phyloP scores from a whole-genome alignment of 2,797 vertebrate species.

The Ctenosaura bakeri region DNA sequence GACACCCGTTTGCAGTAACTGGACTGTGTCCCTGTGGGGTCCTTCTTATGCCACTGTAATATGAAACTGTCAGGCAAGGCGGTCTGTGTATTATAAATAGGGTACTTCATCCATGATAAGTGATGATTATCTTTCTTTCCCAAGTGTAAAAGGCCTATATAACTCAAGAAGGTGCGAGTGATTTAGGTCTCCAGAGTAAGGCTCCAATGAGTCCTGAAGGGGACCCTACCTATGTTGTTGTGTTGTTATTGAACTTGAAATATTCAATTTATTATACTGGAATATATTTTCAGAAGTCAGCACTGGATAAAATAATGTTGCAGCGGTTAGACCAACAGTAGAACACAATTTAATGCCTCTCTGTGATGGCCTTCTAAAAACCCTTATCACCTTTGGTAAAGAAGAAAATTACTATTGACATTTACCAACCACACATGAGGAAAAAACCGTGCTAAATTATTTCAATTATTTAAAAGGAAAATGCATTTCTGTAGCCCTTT shows the following conservation, averaged over 20 bases:
- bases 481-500: background rate
- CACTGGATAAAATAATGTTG: constrained; percentile 73
- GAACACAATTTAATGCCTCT: constrained; percentile 69
- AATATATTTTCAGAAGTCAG: constrained; percentile 80
- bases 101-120: constrained; percentile 83
- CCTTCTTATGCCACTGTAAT: constrained; percentile 79
- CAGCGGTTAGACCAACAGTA: constrained; percentile 72
- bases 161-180: constrained; percentile 80
- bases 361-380: constrained; percentile 68
- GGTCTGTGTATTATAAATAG: constrained; percentile 82
- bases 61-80: constrained; percentile 82
- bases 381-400: constrained; percentile 62
- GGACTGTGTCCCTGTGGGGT: constrained; percentile 80
- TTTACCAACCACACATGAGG: constrained; percentile 48
- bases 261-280: constrained; percentile 74
- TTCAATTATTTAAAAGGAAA: constrained; percentile 54
- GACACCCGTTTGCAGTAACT: constrained; percentile 77
- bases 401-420: constrained; percentile 54
- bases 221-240: constrained; percentile 68
- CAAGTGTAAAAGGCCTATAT: constrained; percentile 79
- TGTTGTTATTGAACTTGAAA: constrained; percentile 80
- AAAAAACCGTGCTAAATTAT: constrained; percentile 44
- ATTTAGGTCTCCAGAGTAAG: constrained; percentile 77
- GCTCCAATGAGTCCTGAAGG: constrained; percentile 83
- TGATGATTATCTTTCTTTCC: constrained; percentile 83